Conservation (phyloP, 1,140 invertebrate genomes). For the honey bee (Apis mellifera) region DNA sequence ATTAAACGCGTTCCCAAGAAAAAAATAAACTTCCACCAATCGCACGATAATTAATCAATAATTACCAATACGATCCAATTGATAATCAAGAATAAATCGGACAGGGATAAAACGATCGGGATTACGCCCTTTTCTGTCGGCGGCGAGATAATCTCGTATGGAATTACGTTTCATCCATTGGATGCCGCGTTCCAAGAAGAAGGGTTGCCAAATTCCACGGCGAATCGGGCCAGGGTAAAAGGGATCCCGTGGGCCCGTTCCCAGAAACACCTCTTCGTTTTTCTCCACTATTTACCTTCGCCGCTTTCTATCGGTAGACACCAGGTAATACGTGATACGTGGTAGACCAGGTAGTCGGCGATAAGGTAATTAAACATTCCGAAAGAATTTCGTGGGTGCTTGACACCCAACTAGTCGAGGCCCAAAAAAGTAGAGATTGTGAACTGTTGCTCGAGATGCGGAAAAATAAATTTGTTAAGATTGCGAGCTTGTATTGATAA, state of each 20-base stretch:
- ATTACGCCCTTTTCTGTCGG: constrained; percentile 13
- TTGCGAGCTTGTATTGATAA: neutral
- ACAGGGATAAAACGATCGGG: neutral
- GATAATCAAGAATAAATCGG: neutral
- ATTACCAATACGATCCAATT: neutral
- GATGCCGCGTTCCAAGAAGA: constrained; percentile 22
- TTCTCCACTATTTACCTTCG: constrained; percentile 39
- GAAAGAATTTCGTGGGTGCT: constrained; percentile 30
- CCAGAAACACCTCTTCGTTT: constrained; percentile 7
- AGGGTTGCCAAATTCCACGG: constrained; percentile 34
- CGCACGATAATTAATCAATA: too few relatives aligned
- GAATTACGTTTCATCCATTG: constrained; percentile 3
- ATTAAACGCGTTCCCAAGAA: too few relatives aligned
- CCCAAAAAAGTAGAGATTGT: neutral
- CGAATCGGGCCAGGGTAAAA: neutral
- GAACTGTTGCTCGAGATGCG: neutral
- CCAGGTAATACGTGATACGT: constrained; percentile 41
- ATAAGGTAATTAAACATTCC: constrained; percentile 60
- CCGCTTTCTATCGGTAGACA: constrained; percentile 39
- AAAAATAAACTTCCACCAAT: neutral
- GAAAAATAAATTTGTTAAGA: constrained; percentile 8
- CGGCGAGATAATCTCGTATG: neutral
- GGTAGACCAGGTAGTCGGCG: constrained; percentile 38
- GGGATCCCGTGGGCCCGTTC: constrained; percentile 3
- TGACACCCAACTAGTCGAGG: constrained; percentile 13